Percentiles rank a stretch among this genome's conserved stretches.
Conservation (phyloP, 2,888 invertebrate species). For the Lottia gigantea region DNA sequence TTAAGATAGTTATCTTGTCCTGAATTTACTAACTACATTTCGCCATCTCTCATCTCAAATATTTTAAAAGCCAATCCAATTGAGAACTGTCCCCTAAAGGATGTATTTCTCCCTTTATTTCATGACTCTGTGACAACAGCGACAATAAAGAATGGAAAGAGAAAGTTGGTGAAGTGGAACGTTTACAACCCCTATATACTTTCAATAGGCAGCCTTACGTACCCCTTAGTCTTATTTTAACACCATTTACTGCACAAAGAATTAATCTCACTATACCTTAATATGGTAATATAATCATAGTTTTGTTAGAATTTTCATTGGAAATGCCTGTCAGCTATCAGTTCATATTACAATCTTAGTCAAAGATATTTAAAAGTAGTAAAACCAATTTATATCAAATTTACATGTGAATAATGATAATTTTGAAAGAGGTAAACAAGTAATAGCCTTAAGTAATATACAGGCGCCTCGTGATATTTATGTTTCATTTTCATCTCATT, state of each 20-base stretch:
- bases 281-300: slow-evolving; percentile 5
- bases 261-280: slow-evolving; percentile 11
- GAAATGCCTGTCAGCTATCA: slow-evolving; percentile 9
- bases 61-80: not conserved
- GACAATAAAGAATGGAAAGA: not conserved
- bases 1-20: too few relatives aligned
- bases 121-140: not conserved
- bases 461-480: slow-evolving; percentile 8
- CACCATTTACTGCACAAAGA: slow-evolving; percentile 4
- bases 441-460: not conserved
- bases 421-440: not conserved
- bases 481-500: slow-evolving; percentile 8
- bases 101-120: not conserved
- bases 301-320: slow-evolving; percentile 1
- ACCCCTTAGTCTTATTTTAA: not conserved
- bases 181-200: slow-evolving; percentile 5
- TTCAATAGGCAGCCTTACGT: not conserved
- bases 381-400: slow-evolving; percentile 11
- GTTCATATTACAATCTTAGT: slow-evolving; percentile 5
- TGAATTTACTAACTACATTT: too few relatives aligned
- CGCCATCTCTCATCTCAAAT: too few relatives aligned
- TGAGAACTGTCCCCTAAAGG: slow-evolving; percentile 7
- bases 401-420: slow-evolving; percentile 6
- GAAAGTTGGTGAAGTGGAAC: slow-evolving; percentile 11
- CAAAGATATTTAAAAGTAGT: slow-evolving; percentile 6